Evolutionary conservation across 2,797 vertebrate genomes (phyloP), one percentile per base, ranked within the genome.

Genomic region (Carcharodon carcharias): DNA sequence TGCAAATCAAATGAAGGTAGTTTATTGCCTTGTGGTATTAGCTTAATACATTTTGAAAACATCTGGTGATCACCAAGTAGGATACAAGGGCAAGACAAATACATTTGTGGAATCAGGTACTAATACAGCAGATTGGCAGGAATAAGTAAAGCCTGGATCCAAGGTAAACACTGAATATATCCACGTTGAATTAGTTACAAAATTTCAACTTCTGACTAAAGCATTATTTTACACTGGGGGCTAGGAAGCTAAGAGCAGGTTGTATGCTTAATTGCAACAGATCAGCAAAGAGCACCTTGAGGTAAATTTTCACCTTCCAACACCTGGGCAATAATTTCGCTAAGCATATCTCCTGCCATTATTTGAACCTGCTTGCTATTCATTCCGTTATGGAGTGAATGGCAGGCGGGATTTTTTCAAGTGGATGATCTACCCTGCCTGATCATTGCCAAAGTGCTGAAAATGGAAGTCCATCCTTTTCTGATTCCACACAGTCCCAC

Each of bases 1-100:
- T 50, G 54, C 31, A 95, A 77, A 95, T 95, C 69, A 95, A 95
- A 77, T 73, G 50, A 95, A 56, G 69, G n/a, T 45, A 73, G 45
- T 95, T 95, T 77, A 73, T 77, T 95, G 67, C 50, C 67, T 45
- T 35, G 50, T 73, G 69, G 28, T 95, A 77, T 77, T 95, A 77
- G 50, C 94, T 95, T 77, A 31, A 77, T 58, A 95, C 67, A 35
- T 56, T 71, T 50, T 31, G 40, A 73, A 73, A 95, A 45, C 65
- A 95, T 73, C 69, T 73, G 28, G 69, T 50, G 65, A 95, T 77
- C 69, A 95, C 6, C 1, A 45, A 95, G 28, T 45, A 65, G 91
- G 61, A 45, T 95, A 50, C 69, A 95, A 77, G 45, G 31, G 28
- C 50, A 77, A 95, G 26, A 56, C 67, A 58, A 73, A 77, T 4